Evolutionary conservation across 1,140 invertebrate species (phyloP).

Genomic region (Tetragnatha versicolor): DNA sequence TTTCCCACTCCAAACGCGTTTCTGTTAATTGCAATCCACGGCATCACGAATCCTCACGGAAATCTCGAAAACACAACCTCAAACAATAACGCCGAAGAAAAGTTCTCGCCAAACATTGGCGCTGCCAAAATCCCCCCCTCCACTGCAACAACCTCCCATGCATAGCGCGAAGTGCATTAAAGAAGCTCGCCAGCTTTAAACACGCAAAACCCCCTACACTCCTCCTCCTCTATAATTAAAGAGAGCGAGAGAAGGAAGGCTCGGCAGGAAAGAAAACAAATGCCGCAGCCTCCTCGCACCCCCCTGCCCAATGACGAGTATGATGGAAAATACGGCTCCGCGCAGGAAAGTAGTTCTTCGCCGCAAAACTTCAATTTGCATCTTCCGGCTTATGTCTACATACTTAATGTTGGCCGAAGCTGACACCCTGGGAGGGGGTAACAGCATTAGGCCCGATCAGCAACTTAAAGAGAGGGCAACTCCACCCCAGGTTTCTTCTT

Average conservation of each 20-base stretch:
- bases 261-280: conserved; percentile 49
- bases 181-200: conserved; percentile 9
- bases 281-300: conserved; percentile 32
- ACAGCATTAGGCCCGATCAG: conserved; percentile 51
- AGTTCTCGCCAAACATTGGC: not conserved
- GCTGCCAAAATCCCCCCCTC: not conserved
- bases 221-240: conserved; percentile 46
- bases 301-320: conserved; percentile 39
- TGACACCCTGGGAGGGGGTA: conserved; percentile 45
- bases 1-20: too few relatives aligned
- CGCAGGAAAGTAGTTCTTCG: conserved; percentile 44
- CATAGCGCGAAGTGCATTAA: conserved; percentile 23
- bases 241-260: conserved; percentile 31
- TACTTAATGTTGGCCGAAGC: conserved; percentile 53
- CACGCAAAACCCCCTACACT: conserved; percentile 31
- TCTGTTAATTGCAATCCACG: too few relatives aligned
- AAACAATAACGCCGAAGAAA: not conserved
- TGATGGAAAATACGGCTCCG: conserved; percentile 47
- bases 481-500: conserved; percentile 8
- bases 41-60: too few relatives aligned
- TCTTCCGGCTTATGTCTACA: conserved; percentile 53
- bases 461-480: conserved; percentile 49
- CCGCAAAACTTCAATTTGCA: conserved; percentile 54
- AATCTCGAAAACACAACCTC: not conserved
- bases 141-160: not conserved